Evolutionary conservation across 2,113 vertebrate genomes (phyloP).

Genomic region (Pandion haliaetus): DNA sequence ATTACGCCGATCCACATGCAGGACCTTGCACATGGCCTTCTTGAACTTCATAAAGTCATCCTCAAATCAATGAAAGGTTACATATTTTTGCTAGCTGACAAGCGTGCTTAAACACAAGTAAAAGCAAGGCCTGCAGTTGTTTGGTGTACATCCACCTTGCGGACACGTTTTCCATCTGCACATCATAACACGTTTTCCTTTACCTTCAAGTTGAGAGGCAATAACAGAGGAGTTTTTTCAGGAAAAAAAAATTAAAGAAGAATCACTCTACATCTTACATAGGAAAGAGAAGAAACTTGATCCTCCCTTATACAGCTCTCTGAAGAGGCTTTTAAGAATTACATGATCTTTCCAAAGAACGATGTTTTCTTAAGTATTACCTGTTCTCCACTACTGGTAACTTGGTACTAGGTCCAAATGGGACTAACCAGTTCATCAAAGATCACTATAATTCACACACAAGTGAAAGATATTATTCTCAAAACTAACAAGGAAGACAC

Average conservation of each 20-base stretch:
- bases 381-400: background rate
- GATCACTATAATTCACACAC: background rate
- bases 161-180: background rate
- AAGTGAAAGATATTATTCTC: background rate
- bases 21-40: too few species aligned
- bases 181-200: background rate
- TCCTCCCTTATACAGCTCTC: background rate
- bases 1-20: too few species aligned
- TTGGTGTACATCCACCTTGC: background rate
- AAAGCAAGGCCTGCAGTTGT: background rate
- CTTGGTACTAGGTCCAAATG: background rate
- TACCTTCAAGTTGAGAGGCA: background rate
- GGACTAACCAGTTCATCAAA: background rate
- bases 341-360: background rate
- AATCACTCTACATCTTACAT: background rate
- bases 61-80: background rate
- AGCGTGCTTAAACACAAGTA: background rate
- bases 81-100: background rate
- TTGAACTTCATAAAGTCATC: background rate
- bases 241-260: background rate
- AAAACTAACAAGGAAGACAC: background rate
- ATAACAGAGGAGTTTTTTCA: fast-evolving
- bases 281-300: background rate
- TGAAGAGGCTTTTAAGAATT: background rate
- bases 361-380: background rate